phyloP scores from a whole-genome alignment of 2,113 vertebrate genomes.

The Fregetta grallaria region DNA sequence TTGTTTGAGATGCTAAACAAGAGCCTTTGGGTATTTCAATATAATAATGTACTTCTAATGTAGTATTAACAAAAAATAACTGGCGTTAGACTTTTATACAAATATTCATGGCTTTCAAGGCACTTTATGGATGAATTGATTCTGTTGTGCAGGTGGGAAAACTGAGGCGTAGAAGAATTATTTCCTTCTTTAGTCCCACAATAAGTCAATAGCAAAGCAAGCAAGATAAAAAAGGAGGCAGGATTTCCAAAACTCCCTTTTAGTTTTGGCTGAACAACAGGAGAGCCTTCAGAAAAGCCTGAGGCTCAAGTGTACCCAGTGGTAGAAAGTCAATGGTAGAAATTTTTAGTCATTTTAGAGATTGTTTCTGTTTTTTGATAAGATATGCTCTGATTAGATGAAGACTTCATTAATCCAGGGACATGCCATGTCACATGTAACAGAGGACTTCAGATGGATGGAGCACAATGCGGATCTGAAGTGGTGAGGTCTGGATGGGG shows the following conservation, averaged over 20 bases:
- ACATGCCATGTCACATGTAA: background rate
- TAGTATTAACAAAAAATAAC: background rate
- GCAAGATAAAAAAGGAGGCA: background rate
- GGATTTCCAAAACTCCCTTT: background rate
- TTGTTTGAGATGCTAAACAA: background rate
- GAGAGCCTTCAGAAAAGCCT: background rate
- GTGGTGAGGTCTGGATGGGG: background rate
- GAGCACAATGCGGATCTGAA: background rate
- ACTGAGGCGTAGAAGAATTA: background rate
- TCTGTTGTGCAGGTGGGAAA: background rate
- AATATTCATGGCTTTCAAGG: background rate
- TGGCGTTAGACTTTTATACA: background rate
- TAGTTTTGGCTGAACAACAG: background rate
- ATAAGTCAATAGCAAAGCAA: background rate
- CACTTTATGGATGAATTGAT: background rate
- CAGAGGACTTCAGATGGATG: background rate
- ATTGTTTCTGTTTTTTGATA: background rate
- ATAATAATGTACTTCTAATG: background rate
- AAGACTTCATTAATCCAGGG: background rate
- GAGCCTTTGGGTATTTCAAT: background rate
- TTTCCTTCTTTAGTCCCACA: background rate
- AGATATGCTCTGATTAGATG: background rate
- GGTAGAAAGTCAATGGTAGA: background rate
- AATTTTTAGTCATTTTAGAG: background rate
- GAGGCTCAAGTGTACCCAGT: background rate